These are phyloP conservation scores for Matsumurasca onukii DNA, from an alignment of 1,140 invertebrate genomes.

Conservation along the genomic window DNA sequence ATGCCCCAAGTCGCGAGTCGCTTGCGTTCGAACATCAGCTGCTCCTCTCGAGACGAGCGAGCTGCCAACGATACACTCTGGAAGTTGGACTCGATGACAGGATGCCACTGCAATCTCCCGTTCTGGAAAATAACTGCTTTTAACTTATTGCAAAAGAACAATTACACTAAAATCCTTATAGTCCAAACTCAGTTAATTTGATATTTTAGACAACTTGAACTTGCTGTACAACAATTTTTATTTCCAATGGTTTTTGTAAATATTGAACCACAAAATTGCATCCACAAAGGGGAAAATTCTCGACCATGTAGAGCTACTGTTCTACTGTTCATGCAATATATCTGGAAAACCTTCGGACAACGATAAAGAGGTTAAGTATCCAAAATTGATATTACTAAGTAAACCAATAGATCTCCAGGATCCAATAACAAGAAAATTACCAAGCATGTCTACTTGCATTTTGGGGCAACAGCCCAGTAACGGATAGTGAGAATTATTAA, in stretches of 20 bases:
- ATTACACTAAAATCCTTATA: neutral
- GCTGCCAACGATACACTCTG: constrained; percentile 56
- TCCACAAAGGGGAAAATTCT: neutral
- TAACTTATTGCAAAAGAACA: constrained; percentile 5
- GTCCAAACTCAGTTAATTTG: neutral
- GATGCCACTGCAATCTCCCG: constrained; percentile 64
- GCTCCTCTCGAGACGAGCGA: constrained; percentile 79
- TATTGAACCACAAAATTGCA: constrained; percentile 12
- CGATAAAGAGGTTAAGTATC: too few species aligned
- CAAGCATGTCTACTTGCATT: too few species aligned
- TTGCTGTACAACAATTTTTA: constrained; percentile 21
- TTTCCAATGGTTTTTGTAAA: neutral
- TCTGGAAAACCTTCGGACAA: too few species aligned
- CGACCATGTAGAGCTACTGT: neutral
- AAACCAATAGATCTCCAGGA: neutral
- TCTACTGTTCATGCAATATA: too few species aligned
- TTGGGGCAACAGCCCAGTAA: too few species aligned
- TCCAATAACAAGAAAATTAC: neutral
- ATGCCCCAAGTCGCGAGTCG: constrained; percentile 90
- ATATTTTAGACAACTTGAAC: constrained; percentile 1
- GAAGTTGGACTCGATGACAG: constrained; percentile 71
- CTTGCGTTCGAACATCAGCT: constrained; percentile 88
- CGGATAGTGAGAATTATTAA: too few species aligned
- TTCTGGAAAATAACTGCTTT: constrained; percentile 14
- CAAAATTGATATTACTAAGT: too few species aligned